These are phyloP conservation scores for Drosophila affinis DNA, from an alignment of 2,888 invertebrate species.

Conservation along the genomic window DNA sequence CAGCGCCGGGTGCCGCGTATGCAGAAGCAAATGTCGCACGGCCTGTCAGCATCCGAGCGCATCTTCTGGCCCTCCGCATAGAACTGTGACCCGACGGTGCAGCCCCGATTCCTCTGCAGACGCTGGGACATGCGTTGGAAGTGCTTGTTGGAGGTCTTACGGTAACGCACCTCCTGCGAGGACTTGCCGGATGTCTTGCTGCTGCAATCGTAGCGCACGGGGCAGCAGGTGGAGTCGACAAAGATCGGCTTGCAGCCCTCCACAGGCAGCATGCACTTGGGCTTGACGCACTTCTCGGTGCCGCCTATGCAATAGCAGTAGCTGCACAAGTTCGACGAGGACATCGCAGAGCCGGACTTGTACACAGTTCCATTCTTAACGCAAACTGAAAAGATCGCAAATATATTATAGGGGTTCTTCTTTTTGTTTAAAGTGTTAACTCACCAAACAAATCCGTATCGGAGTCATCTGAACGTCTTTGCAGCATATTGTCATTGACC, in stretches of 20 bases:
- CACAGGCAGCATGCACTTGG: slow-evolving; percentile 90
- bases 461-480: slow-evolving; percentile 82
- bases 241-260: slow-evolving; percentile 86
- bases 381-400: slow-evolving; percentile 66
- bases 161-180: slow-evolving; percentile 80
- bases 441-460: slow-evolving; percentile 79
- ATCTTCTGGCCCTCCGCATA: slow-evolving; percentile 89
- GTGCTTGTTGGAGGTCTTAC: slow-evolving; percentile 81
- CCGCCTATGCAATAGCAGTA: slow-evolving; percentile 93
- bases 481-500: slow-evolving; percentile 82
- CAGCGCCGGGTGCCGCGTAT: slow-evolving; percentile 89
- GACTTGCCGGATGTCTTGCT: slow-evolving; percentile 81
- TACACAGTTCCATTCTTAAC: slow-evolving; percentile 83
- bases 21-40: slow-evolving; percentile 92
- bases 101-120: slow-evolving; percentile 81
- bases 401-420: rapidly evolving
- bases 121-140: slow-evolving; percentile 81
- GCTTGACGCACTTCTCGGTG: slow-evolving; percentile 90
- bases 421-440: too few relatives aligned
- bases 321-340: slow-evolving; percentile 90
- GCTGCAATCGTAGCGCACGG: slow-evolving; percentile 90
- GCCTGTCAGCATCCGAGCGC: slow-evolving; percentile 84
- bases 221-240: slow-evolving; percentile 88
- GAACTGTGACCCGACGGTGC: slow-evolving; percentile 87
- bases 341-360: slow-evolving; percentile 89